Conservation (phyloP, 2,888 invertebrate species). For the Nemotelus pantherinus region DNA sequence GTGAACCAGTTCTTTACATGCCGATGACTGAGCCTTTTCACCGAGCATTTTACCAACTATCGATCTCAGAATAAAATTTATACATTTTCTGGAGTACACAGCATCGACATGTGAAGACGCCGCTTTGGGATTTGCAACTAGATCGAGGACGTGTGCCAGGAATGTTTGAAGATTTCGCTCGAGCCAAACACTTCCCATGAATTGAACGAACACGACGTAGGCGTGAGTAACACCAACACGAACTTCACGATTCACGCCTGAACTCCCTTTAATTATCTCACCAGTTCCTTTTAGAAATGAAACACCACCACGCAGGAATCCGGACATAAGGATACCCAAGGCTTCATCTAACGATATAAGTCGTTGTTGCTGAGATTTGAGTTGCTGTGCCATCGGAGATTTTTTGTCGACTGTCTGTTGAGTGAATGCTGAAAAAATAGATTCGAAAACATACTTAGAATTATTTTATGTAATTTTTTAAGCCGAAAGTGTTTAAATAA, state of each 20-base stretch:
- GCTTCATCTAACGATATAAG: slow-evolving; percentile 89
- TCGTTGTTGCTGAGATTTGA: slow-evolving; percentile 52
- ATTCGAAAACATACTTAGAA: neutral
- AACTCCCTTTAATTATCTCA: slow-evolving; percentile 95
- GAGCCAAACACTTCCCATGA: slow-evolving; percentile 93
- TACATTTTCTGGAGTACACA: slow-evolving; percentile 96
- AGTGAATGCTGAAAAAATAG: slow-evolving; percentile 69
- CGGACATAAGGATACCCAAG: slow-evolving; percentile 88
- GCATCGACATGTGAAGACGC: slow-evolving; percentile 97
- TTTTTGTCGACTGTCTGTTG: slow-evolving; percentile 73
- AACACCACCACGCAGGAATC: slow-evolving; percentile 92
- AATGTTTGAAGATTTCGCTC: slow-evolving; percentile 90
- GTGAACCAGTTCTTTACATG: slow-evolving; percentile 92
- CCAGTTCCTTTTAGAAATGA: slow-evolving; percentile 93
- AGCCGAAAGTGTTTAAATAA: neutral
- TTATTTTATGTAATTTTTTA: neutral
- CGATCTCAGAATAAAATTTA: slow-evolving; percentile 92
- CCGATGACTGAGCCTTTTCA: slow-evolving; percentile 96
- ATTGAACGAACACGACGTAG: slow-evolving; percentile 94
- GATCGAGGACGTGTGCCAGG: slow-evolving; percentile 88
- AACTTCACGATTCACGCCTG: slow-evolving; percentile 93
- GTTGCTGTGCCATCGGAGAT: slow-evolving; percentile 51
- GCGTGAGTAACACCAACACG: slow-evolving; percentile 97
- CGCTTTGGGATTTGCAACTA: slow-evolving; percentile 95
- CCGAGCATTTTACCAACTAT: slow-evolving; percentile 94